Evolutionary conservation across 1,140 invertebrate genomes (phyloP), one percentile per base, ranked within the genome.

Genomic region (Aphelenchoides fujianensis): DNA sequence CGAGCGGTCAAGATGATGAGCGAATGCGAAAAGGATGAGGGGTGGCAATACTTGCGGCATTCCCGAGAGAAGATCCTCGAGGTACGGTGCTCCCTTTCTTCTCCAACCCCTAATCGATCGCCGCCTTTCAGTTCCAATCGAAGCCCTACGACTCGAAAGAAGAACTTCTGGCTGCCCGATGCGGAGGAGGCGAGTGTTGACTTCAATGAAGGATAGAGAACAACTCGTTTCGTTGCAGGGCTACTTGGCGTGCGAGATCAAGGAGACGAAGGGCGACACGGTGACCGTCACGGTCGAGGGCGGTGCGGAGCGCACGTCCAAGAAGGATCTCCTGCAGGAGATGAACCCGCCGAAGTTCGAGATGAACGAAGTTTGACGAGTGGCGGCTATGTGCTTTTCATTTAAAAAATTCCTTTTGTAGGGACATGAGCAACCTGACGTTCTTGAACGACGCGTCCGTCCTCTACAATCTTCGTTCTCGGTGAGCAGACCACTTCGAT

Each of bases 291-390:
- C 77, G 41, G 72, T 74, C 36, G 69, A 81, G 34, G 80, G 77
- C 23, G 80, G 77, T 72, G 81, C 83, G 53, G 74, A 30, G 57
- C 36, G 16, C 36, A 66, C 63, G 19, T 16, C 76, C 5, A 74
- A 78, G 16, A 74, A 74, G 23, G 77, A 79, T 36, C 53, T 79
- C 16, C 48, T 41, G 82, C 95, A 98, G 86, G 98, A 98, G 88
- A 98, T 98, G 95, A 98, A 99, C 87, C 96, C 96, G 64, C 96
- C 96, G 36, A 97, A 97, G 87, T 99, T 97, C 88, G 93, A 96
- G 87, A 98, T 98, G 88, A 95, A 97, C 75, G 96, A 99, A 87
- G 96, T 98, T 86, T n/a, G n/a, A n/a, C n/a, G n/a, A n/a, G n/a
- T n/a, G n/a, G n/a, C n/a, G n/a, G n/a, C n/a, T n/a, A n/a, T n/a